A percentile compares a stretch with the other conserved stretches of the same genome.
phyloP scores from a whole-genome alignment of 2,113 vertebrate genomes.

The Heterochromis multidens region DNA sequence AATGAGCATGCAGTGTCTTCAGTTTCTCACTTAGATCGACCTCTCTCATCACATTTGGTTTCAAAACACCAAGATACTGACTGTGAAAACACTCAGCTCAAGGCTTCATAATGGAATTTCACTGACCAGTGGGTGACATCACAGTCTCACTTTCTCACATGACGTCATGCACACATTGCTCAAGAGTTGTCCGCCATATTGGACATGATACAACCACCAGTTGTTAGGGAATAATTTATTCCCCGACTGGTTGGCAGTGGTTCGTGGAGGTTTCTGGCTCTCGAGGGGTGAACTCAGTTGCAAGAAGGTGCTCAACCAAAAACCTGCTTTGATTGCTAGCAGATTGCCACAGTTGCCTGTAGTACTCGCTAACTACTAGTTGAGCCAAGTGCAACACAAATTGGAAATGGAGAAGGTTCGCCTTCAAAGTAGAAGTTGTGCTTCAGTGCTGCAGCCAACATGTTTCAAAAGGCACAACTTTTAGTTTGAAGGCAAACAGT shows the following conservation, averaged over 20 bases:
- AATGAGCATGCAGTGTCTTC: neutral
- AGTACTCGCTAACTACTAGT: neutral
- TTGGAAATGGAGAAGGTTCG: neutral
- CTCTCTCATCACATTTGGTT: neutral
- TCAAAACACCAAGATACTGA: too few species aligned
- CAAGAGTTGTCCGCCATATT: neutral
- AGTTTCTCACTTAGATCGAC: fast-evolving
- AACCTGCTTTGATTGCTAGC: neutral
- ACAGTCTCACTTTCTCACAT: neutral
- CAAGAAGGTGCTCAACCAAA: neutral
- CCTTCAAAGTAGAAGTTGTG: too few species aligned
- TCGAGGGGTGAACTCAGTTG: neutral
- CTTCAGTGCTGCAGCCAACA: too few species aligned
- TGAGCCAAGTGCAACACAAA: neutral
- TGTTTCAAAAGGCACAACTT: neutral
- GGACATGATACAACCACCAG: neutral
- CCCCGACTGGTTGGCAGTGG: neutral
- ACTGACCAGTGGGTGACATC: fast-evolving
- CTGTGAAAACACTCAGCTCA: too few species aligned
- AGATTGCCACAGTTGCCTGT: fast-evolving
- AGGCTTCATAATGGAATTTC: too few species aligned
- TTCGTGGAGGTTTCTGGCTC: neutral
- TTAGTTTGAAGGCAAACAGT: too few species aligned
- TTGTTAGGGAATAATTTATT: neutral
- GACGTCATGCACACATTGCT: neutral